Base-by-base conservation (phyloP, 2,888 invertebrate species). In the Abrostola tripartita region DNA sequence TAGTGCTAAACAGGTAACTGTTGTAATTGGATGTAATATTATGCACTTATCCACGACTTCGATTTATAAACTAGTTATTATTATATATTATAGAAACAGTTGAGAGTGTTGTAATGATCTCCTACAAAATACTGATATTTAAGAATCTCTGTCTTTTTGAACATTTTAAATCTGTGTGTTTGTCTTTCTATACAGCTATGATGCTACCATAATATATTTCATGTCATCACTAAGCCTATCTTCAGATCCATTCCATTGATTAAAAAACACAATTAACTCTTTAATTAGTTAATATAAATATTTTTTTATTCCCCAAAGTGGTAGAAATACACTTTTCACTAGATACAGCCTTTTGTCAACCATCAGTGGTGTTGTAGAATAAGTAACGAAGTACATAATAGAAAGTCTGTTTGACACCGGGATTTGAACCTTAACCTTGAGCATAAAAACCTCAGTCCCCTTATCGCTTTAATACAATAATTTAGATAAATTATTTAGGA, bases 1-100 rank as follows among this genome's bases (percentile, higher is more conserved):
- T 72, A 72, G 74, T 37, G 24, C 35, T 50, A 8, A 6, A 14
- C 61, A 40, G 68, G 68, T 51, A 5, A 44, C 44, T 59, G 47
- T 58, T 61, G 54, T 61, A 37, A 55, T 44, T 53, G 8, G 12
- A 53, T 38, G 37, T 52, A 37, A 37, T 44, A 6, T 35, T 8
- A n/a, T 47, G 9, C 24, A 24, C 14, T 36, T 50, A 36, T 35
- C 12, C 6, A 47, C 14, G 12, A 37, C 12, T 44, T 54, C 12
- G 6, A 47, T 47, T 47, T 47, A 12, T 47, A 1, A 50, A 0
- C 10, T 9, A 40, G 10, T 11, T 36, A 36, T 6, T 9, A 35
- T 24, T 11, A 50, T 1, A 49, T 50, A 14, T 24, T 47, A 8
- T 8, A 7, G 6, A 24, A 9, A 47, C 24, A 24, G 14, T 47